A percentile compares a stretch with the other conserved stretches of the same genome.
phyloP scores from a whole-genome alignment of 1,140 invertebrate species.

The Camponotus pennsylvanicus region DNA sequence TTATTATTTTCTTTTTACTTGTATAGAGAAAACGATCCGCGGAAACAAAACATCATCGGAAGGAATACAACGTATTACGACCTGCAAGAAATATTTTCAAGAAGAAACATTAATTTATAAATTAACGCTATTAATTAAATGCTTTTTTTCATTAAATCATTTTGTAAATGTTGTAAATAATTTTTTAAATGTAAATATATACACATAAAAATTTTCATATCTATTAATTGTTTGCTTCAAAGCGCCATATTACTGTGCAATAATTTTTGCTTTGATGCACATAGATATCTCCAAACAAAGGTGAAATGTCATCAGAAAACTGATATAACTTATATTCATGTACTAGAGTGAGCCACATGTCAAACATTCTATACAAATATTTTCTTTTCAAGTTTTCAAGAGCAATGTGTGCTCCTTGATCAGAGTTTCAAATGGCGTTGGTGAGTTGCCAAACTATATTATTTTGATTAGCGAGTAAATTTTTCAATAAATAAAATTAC shows the following conservation, averaged over 20 bases:
- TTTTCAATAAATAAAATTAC: not conserved
- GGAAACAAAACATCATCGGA: conserved; percentile 88
- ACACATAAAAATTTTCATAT: not conserved
- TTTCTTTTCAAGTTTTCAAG: conserved; percentile 72
- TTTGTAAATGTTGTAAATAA: not conserved
- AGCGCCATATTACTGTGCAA: not conserved
- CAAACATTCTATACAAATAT: conserved; percentile 69
- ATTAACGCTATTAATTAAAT: not conserved
- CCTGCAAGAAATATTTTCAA: conserved; percentile 87
- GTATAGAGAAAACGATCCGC: conserved; percentile 62
- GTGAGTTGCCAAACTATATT: conserved; percentile 72
- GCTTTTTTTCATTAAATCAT: too few relatives aligned
- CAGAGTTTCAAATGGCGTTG: conserved; percentile 73
- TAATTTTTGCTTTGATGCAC: conserved; percentile 67
- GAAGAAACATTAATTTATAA: conserved; percentile 64
- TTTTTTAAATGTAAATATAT: too few relatives aligned
- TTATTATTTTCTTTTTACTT: conserved; percentile 36
- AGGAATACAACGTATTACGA: conserved; percentile 91
- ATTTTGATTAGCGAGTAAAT: conserved; percentile 13
- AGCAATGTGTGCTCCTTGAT: conserved; percentile 60
- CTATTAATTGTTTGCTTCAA: not conserved
- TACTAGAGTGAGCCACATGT: conserved; percentile 71
- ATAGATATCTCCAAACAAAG: conserved; percentile 76
- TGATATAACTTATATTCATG: conserved; percentile 75
- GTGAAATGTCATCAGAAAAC: conserved; percentile 83